Conservation (phyloP, 2,113 vertebrate species). For the Microcebus lehilahytsara region DNA sequence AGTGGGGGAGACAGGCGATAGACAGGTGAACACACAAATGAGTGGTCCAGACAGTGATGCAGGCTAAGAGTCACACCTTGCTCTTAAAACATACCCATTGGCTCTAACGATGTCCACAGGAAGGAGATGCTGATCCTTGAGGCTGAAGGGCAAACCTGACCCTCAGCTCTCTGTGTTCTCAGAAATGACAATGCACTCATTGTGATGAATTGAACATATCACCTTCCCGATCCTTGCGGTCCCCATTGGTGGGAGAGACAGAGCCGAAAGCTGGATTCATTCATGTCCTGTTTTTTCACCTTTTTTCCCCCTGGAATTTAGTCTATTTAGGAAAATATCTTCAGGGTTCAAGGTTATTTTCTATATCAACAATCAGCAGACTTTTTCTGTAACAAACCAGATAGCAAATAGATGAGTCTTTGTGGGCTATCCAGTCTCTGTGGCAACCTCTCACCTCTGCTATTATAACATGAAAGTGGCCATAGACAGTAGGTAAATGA, state of each 20-base stretch:
- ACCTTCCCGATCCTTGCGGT: not conserved
- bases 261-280: not conserved
- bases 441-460: not conserved
- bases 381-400: not conserved
- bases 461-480: not conserved
- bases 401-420: not conserved
- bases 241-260: not conserved
- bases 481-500: not conserved
- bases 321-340: not conserved
- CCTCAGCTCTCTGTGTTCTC: not conserved
- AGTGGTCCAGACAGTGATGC: not conserved
- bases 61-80: too few relatives aligned
- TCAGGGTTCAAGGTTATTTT: not conserved
- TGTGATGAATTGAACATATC: not conserved
- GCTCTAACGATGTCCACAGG: fast-evolving
- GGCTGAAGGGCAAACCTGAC: not conserved
- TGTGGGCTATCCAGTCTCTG: not conserved
- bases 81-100: not conserved
- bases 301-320: not conserved
- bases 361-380: not conserved
- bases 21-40: not conserved
- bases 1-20: not conserved
- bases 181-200: not conserved
- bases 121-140: not conserved
- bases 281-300: not conserved